These are phyloP conservation scores for Lagopus leucura DNA, from an alignment of 2,113 vertebrate species.

Conservation along the genomic window DNA sequence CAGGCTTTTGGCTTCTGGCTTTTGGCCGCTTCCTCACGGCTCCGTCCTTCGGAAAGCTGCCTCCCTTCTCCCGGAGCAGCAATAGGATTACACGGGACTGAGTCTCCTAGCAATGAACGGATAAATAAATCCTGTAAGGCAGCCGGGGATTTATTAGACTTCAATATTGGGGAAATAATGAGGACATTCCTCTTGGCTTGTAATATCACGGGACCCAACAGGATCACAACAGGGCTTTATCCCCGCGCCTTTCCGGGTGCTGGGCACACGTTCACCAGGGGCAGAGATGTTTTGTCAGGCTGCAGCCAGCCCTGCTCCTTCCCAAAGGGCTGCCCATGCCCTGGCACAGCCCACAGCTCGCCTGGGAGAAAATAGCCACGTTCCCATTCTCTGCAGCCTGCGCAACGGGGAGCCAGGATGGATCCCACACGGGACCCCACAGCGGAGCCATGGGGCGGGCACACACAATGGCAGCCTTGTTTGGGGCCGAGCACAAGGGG, in stretches of 20 bases:
- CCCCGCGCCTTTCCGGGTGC: background rate
- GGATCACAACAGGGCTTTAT: conserved; percentile 58
- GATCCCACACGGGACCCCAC: background rate
- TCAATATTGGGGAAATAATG: conserved; percentile 71
- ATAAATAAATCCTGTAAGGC: conserved; percentile 70
- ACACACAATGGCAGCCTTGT: conserved; percentile 57
- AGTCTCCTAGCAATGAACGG: conserved; percentile 50
- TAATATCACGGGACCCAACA: conserved; percentile 50
- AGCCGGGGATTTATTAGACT: conserved; percentile 66
- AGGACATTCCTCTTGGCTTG: conserved; percentile 61
- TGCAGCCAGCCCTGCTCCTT: background rate
- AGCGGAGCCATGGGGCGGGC: background rate
- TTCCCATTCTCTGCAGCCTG: background rate
- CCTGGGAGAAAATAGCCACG: background rate
- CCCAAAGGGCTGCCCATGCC: background rate
- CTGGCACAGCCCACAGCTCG: background rate
- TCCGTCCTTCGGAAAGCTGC: background rate
- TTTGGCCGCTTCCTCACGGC: background rate
- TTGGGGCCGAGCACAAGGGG: background rate
- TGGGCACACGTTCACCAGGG: background rate
- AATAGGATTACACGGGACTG: conserved; percentile 66
- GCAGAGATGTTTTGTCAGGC: no score
- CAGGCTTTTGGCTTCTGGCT: background rate
- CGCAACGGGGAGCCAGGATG: background rate
- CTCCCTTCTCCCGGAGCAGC: background rate